phyloP scores from a whole-genome alignment of 2,888 invertebrate genomes.

The Lasioglossum marginatum region DNA sequence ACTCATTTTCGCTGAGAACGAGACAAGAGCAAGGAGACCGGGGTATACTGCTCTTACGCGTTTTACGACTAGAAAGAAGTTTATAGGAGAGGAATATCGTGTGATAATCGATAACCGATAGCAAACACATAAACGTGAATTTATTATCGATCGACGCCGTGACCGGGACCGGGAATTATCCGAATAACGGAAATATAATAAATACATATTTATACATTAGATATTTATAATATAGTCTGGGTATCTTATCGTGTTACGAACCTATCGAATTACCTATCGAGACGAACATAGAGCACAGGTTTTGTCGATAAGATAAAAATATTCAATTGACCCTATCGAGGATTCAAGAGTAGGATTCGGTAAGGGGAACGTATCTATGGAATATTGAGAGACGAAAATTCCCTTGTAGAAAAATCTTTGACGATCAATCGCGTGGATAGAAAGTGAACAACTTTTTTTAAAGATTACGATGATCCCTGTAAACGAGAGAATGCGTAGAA shows the following conservation, averaged over 20 bases:
- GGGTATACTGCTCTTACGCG: neutral
- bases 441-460: neutral
- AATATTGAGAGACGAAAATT: neutral
- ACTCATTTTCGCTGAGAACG: neutral
- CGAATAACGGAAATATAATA: neutral
- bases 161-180: neutral
- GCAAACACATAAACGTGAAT: neutral
- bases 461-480: neutral
- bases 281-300: constrained; percentile 10
- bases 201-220: neutral
- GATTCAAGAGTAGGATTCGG: neutral
- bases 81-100: neutral
- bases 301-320: constrained; percentile 49
- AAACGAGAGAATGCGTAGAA: neutral
- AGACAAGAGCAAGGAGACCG: neutral
- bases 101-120: neutral
- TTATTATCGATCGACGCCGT: neutral
- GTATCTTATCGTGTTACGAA: constrained; percentile 24
- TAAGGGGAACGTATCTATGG: neutral
- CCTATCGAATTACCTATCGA: constrained; percentile 26
- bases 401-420: neutral
- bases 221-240: neutral
- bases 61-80: neutral
- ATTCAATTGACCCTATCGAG: constrained; percentile 6
- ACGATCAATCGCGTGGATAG: neutral